Evolutionary conservation across 2,113 vertebrate species (phyloP).

Genomic region (Heterocephalus glaber): DNA sequence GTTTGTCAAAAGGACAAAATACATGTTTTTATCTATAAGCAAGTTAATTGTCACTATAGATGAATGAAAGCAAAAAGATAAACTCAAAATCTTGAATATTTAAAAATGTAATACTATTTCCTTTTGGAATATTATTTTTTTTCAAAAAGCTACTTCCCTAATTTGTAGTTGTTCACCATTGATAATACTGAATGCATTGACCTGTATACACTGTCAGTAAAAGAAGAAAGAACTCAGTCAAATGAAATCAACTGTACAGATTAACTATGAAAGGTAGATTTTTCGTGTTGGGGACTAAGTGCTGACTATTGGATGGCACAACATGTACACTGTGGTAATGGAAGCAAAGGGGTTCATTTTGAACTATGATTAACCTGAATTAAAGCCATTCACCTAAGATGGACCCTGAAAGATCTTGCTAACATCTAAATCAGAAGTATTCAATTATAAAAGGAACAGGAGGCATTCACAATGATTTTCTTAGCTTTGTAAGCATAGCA

Average conservation of each 20-base stretch:
- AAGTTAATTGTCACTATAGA: slow-evolving; percentile 19
- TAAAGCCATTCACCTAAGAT: not conserved
- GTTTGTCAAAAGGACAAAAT: slow-evolving; percentile 1
- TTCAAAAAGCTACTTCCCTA: slow-evolving; percentile 24
- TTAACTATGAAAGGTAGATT: not conserved
- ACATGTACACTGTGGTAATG: not conserved
- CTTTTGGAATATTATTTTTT: slow-evolving; percentile 39
- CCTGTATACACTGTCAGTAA: not conserved
- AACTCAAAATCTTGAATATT: not conserved
- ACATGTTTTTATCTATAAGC: not conserved
- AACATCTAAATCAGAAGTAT: not conserved
- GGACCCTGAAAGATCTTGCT: not conserved
- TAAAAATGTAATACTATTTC: slow-evolving; percentile 25
- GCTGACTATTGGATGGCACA: not conserved
- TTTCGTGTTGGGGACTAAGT: not conserved
- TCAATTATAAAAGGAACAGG: not conserved
- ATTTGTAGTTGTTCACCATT: slow-evolving; percentile 18
- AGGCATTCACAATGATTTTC: not conserved
- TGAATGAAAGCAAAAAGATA: slow-evolving; percentile 32
- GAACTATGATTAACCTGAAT: not conserved
- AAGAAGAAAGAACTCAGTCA: not conserved
- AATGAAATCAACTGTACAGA: not conserved
- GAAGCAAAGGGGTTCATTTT: not conserved
- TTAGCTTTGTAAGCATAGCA: not conserved
- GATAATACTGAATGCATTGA: not conserved